phyloP scores from a whole-genome alignment of 2,113 vertebrate species.

The Zosterops japonicus region DNA sequence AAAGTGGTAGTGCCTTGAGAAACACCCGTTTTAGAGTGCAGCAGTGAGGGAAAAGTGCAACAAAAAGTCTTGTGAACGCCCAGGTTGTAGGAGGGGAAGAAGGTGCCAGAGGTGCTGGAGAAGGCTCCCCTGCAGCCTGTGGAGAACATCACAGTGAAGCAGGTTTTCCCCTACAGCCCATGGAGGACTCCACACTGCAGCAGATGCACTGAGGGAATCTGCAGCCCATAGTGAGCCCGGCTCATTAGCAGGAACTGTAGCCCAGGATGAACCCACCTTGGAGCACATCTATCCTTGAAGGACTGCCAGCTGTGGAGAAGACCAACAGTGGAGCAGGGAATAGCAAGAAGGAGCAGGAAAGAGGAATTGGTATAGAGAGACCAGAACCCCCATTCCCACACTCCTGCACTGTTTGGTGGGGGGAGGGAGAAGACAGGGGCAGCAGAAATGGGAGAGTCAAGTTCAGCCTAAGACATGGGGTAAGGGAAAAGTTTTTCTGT shows the following conservation, averaged over 20 bases:
- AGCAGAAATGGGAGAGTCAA: background rate
- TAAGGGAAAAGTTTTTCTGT: background rate
- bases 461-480: background rate
- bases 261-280: background rate
- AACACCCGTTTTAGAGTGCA: fast-evolving
- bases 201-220: background rate
- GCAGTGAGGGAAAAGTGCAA: background rate
- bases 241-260: background rate
- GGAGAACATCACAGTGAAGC: background rate
- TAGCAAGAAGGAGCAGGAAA: background rate
- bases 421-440: fast-evolving
- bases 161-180: background rate
- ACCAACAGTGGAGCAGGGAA: background rate
- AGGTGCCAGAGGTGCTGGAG: background rate
- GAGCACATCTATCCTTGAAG: background rate
- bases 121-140: background rate
- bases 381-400: fast-evolving
- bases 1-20: background rate
- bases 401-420: background rate
- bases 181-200: background rate
- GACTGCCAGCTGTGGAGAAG: background rate
- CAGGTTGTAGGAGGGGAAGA: background rate
- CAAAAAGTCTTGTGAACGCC: background rate
- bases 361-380: background rate
- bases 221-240: background rate